phyloP scores from a whole-genome alignment of 2,888 invertebrate species.

The Drosophila pseudotakahashii region DNA sequence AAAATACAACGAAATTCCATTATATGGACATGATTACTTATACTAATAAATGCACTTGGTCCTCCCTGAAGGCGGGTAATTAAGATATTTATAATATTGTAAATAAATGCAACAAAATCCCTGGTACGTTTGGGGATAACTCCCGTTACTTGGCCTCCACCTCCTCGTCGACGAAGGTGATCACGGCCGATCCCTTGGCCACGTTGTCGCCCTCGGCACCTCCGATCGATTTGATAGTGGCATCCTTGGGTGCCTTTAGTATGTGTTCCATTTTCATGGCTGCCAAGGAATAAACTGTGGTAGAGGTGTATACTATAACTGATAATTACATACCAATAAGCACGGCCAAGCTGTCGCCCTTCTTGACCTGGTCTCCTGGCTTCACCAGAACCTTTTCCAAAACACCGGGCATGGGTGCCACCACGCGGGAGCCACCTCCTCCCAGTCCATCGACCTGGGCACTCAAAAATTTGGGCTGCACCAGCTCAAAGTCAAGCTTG shows the following conservation, averaged over 20 bases:
- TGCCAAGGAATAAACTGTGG: neutral
- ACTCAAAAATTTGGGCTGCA: conserved; percentile 86
- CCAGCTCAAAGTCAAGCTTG: conserved; percentile 88
- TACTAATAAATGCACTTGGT: conserved; percentile 76
- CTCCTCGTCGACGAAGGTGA: conserved; percentile 85
- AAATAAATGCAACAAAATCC: conserved; percentile 74
- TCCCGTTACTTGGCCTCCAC: conserved; percentile 35
- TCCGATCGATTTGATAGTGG: conserved; percentile 89
- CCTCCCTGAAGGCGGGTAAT: conserved; percentile 30
- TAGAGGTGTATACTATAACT: neutral
- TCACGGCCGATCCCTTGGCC: conserved; percentile 89
- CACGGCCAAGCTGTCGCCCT: conserved; percentile 95
- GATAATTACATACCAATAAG: conserved; percentile 87
- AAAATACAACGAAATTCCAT: conserved; percentile 54
- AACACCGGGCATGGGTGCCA: conserved; percentile 98
- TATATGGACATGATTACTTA: conserved; percentile 60
- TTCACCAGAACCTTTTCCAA: conserved; percentile 95
- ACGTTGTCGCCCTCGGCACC: conserved; percentile 93
- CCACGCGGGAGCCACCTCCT: conserved; percentile 86
- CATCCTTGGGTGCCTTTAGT: conserved; percentile 92
- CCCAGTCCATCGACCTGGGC: conserved; percentile 82
- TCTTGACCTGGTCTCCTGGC: conserved; percentile 91
- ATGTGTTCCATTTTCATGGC: conserved; percentile 99
- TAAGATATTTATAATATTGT: conserved; percentile 29
- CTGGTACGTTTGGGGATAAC: conserved; percentile 48